Base-by-base conservation (phyloP, 1,140 invertebrate species). In the Scaptomyza pallida region DNA sequence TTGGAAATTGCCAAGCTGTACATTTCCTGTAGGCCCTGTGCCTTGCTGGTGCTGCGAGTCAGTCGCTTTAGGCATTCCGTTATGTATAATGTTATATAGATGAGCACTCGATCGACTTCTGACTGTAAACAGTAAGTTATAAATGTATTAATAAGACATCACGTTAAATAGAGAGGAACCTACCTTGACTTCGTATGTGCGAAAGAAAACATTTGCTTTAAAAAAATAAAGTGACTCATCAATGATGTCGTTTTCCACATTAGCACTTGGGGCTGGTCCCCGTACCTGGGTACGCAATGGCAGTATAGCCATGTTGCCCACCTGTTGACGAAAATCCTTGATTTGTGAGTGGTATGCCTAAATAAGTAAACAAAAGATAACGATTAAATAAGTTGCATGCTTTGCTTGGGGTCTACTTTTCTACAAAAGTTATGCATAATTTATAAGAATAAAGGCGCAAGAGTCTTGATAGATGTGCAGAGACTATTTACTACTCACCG, bases 141-240 rank as follows among this genome's bases (percentile, higher is more conserved):
- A 48, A 10, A 26, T 21, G 44, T 56, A 26, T 19, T 9, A 8
- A 26, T 13, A 10, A 26, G 41, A 21, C 5, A 12, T 26, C 9
- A 13, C 26, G 10, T 15, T 6, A 9, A 51, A 60, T 8, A 15
- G 33, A 1, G 2, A 3, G 2, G 2, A 3, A 48, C 60, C 78
- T 93, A 97, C 96, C 94, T 99, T 99, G 59, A 99, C 98, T 93
- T 99, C 98, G 92, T 99, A 99, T 43, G 98, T 99, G 75, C 98
- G 95, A 91, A 99, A 99, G 92, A 99, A 99, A 5, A 99, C 98
- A 93, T 99, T 99, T 1, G 99, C 98, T 93, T 99, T 99, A 92
- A 99, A 99, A 91, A 95, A 99, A 89, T 96, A 97, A 8, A 99
- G 93, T 23, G 98, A 96, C 94, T 99, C 99, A 93, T 99, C 99